Evolutionary conservation across 2,888 invertebrate genomes (phyloP).

Genomic region (Baronia brevicornis): DNA sequence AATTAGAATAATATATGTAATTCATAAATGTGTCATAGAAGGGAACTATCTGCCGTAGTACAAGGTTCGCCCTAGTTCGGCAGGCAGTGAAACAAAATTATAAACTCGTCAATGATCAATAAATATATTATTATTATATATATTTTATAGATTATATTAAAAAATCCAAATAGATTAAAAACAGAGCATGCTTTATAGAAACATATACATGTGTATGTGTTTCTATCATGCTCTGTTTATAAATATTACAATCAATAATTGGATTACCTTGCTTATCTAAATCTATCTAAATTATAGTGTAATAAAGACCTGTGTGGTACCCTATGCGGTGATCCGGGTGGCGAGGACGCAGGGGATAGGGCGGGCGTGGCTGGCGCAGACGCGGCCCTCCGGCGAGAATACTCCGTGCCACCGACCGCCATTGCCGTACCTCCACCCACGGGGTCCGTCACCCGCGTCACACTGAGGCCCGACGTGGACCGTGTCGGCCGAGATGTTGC

Average conservation of each 20-base stretch:
- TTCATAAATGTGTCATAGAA: too few species aligned
- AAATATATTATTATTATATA: constrained; percentile 1
- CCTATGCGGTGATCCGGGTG: constrained; percentile 78
- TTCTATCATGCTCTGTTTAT: too few species aligned
- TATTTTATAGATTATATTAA: background rate
- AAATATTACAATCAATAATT: too few species aligned
- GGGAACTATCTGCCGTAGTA: too few species aligned
- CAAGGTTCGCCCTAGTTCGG: too few species aligned
- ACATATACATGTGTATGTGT: constrained; percentile 4
- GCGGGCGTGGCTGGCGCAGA: constrained; percentile 86
- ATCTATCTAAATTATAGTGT: too few species aligned
- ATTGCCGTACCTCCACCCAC: constrained; percentile 77
- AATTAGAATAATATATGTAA: too few species aligned
- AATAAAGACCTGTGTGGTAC: constrained; percentile 46
- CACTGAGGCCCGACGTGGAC: constrained; percentile 81
- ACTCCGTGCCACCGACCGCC: constrained; percentile 75
- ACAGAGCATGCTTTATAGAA: too few species aligned
- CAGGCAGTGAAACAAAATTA: too few species aligned
- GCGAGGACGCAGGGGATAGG: constrained; percentile 84
- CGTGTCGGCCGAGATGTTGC: constrained; percentile 84
- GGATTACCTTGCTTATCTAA: too few species aligned
- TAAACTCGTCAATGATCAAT: too few species aligned
- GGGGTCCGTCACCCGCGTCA: constrained; percentile 76
- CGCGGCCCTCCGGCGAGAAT: constrained; percentile 76
- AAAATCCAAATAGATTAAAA: too few species aligned